Evolutionary conservation across 2,113 vertebrate genomes (phyloP).

Genomic region (Leptocoma aspasia): DNA sequence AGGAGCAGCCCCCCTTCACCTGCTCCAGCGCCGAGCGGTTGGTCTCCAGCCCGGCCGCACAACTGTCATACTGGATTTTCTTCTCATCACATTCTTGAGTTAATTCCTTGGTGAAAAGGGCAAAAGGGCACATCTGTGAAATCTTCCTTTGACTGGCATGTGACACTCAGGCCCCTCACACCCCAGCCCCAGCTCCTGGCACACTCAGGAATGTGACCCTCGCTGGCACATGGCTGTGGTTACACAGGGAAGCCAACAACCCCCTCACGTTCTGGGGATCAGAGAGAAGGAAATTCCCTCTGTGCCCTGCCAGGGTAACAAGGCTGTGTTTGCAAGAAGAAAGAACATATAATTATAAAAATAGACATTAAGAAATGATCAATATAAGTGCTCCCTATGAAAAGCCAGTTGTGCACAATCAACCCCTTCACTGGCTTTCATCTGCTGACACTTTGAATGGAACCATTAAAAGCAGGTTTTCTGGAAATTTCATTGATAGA

Average conservation of each 20-base stretch:
- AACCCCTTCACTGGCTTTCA: not conserved
- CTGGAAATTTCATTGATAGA: not conserved
- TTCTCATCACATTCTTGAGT: constrained; percentile 89
- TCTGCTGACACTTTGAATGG: not conserved
- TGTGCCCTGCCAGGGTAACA: not conserved
- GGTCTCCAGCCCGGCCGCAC: constrained; percentile 91
- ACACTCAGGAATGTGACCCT: not conserved
- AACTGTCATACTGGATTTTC: constrained; percentile 91
- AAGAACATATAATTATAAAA: not conserved
- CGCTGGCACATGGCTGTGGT: not conserved
- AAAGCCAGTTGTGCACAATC: not conserved
- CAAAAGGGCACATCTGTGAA: constrained; percentile 46
- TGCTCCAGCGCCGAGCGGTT: constrained; percentile 91
- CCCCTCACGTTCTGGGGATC: not conserved
- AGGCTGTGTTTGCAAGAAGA: not conserved
- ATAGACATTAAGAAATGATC: not conserved
- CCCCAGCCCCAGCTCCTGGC: constrained; percentile 51
- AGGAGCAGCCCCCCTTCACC: constrained; percentile 66
- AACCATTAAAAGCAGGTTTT: not conserved
- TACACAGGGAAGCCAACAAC: constrained; percentile 13
- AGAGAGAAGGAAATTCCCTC: not conserved
- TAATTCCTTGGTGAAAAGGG: constrained; percentile 80
- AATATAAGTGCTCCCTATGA: not conserved
- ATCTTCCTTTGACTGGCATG: not conserved
- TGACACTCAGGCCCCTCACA: constrained; percentile 41